These are phyloP conservation scores for Eumaeus atala DNA, from an alignment of 1,140 invertebrate genomes.

Conservation along the genomic window DNA sequence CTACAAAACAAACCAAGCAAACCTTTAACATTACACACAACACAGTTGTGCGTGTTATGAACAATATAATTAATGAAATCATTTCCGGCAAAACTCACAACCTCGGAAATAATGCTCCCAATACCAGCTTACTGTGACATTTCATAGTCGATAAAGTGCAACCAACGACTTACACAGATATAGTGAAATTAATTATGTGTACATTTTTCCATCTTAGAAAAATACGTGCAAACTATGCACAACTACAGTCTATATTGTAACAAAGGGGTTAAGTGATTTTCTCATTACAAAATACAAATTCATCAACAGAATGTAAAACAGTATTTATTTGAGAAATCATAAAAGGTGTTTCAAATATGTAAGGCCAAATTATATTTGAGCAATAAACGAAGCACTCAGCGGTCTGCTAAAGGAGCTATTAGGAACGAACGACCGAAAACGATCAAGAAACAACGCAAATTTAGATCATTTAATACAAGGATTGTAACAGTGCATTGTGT, in stretches of 20 bases:
- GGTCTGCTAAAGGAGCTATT: constrained; percentile 48
- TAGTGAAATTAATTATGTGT: constrained; percentile 16
- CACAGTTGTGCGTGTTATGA: constrained; percentile 62
- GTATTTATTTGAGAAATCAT: constrained; percentile 14
- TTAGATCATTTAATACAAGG: constrained; percentile 48
- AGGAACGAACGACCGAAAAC: constrained; percentile 57
- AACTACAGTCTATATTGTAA: constrained; percentile 14
- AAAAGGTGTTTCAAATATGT: background rate
- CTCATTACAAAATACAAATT: constrained; percentile 11
- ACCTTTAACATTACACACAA: constrained; percentile 63
- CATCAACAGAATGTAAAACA: constrained; percentile 1
- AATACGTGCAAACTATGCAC: background rate
- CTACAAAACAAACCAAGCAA: constrained; percentile 65
- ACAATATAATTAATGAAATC: constrained; percentile 61
- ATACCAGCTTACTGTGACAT: constrained; percentile 69
- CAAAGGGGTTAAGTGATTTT: constrained; percentile 10
- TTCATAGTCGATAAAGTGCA: constrained; percentile 38
- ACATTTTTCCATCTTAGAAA: background rate
- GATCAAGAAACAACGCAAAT: constrained; percentile 43
- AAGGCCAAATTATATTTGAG: constrained; percentile 51
- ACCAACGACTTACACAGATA: constrained; percentile 20
- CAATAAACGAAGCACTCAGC: constrained; percentile 51
- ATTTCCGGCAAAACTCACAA: constrained; percentile 71
- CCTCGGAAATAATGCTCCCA: constrained; percentile 73
- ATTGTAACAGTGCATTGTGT: constrained; percentile 51